Evolutionary conservation across 92 coral and sea anemone genomes (phyloP).

Genomic region (Epizoanthus scotinus): DNA sequence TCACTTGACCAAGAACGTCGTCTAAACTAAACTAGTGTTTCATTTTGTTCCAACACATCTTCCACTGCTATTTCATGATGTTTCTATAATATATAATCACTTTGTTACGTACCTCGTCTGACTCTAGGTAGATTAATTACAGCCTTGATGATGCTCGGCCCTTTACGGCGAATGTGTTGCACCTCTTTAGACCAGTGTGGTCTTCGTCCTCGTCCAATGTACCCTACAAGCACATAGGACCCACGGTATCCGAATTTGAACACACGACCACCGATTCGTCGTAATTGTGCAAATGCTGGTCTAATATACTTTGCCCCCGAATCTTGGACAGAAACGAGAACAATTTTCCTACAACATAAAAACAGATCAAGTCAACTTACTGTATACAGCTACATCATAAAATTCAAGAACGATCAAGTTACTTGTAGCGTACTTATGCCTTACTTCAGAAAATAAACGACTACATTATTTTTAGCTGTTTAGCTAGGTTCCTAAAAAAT

Average conservation of each 20-base stretch:
- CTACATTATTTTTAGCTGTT: too few species aligned
- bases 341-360: constrained; percentile 19
- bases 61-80: too few species aligned
- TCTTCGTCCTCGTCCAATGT: constrained; percentile 29
- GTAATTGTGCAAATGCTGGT: not conserved
- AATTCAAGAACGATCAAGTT: too few species aligned
- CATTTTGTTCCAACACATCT: too few species aligned
- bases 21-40: too few species aligned
- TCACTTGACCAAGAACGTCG: too few species aligned
- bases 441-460: too few species aligned
- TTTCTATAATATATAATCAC: not conserved
- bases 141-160: constrained; percentile 16
- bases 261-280: constrained; percentile 20
- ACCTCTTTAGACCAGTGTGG: constrained; percentile 8
- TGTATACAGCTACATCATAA: too few species aligned
- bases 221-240: constrained; percentile 20
- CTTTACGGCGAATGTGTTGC: not conserved
- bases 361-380: not conserved
- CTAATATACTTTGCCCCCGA: not conserved
- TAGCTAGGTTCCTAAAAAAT: too few species aligned
- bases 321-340: not conserved
- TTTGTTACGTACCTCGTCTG: constrained; percentile 14
- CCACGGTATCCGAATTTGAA: not conserved
- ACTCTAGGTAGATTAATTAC: constrained; percentile 14
- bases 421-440: too few species aligned